Evolutionary conservation across 2,888 invertebrate species (phyloP).

Genomic region (Chymomyza caudatula): DNA sequence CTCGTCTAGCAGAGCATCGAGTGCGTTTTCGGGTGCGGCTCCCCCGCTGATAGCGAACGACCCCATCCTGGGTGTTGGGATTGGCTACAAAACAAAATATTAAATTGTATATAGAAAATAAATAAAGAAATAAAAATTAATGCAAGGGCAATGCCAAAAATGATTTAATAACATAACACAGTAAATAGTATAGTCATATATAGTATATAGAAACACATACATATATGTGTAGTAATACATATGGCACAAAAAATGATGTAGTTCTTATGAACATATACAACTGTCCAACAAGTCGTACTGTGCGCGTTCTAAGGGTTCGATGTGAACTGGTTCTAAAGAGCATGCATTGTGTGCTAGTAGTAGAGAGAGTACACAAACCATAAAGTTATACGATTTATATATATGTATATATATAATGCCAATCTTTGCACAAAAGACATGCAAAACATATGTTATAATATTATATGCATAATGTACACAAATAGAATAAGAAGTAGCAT

Average conservation of each 20-base stretch:
- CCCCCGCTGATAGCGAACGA: constrained; percentile 81
- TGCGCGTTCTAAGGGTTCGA: neutral
- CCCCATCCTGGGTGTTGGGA: constrained; percentile 83
- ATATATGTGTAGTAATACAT: constrained; percentile 8
- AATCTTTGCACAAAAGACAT: neutral
- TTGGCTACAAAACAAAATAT: constrained; percentile 79
- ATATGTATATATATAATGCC: no score
- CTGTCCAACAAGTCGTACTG: no score
- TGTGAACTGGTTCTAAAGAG: neutral
- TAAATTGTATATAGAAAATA: neutral
- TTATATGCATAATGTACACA: neutral
- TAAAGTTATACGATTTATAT: no score
- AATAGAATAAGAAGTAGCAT: neutral
- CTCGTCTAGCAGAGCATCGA: constrained; percentile 97
- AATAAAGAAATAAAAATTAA: neutral
- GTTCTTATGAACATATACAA: constrained; percentile 4
- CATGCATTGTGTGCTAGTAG: neutral
- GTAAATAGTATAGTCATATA: constrained; percentile 1
- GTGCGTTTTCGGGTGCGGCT: constrained; percentile 91
- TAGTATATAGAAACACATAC: constrained; percentile 6
- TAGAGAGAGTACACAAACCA: no score
- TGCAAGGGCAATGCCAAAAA: neutral
- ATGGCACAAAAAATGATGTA: constrained; percentile 18
- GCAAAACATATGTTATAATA: neutral
- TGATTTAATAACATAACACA: constrained; percentile 31